A percentile compares a stretch with the other conserved stretches of the same genome.
Evolutionary conservation across 2,113 vertebrate genomes (phyloP).

Genomic region (Eptatretus burgeri): DNA sequence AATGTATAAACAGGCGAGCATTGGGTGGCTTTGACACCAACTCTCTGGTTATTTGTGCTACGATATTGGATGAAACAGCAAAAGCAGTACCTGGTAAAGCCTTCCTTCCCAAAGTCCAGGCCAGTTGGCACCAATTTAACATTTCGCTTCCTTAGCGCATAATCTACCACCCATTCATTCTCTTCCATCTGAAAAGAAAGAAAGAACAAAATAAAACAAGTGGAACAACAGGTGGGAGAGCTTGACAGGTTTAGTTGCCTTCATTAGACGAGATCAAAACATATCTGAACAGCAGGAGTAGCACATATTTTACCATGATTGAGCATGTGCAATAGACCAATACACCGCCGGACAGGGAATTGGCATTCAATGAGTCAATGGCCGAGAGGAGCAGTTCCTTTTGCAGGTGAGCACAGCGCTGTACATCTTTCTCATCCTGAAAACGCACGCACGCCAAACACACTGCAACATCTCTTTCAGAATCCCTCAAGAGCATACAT

Average conservation of each 20-base stretch:
- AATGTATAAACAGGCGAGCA: no score
- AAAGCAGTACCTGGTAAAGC: slow-evolving; percentile 40
- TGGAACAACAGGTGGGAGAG: no score
- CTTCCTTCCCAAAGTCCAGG: slow-evolving; percentile 77
- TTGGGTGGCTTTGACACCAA: no score
- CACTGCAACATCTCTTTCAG: no score
- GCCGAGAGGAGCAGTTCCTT: slow-evolving; percentile 68
- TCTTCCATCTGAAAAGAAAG: slow-evolving; percentile 41
- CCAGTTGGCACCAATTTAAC: slow-evolving; percentile 67
- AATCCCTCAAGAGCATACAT: no score
- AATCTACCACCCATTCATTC: slow-evolving; percentile 94
- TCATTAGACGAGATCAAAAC: no score
- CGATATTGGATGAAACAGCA: no score
- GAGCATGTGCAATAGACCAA: slow-evolving; percentile 86
- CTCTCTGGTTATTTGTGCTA: no score
- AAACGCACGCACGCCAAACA: not conserved
- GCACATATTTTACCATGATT: slow-evolving; percentile 26
- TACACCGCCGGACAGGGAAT: slow-evolving; percentile 49
- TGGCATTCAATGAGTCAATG: slow-evolving; percentile 59
- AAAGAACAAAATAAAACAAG: no score
- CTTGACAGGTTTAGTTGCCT: no score
- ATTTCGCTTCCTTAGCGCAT: slow-evolving; percentile 72
- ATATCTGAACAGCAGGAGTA: no score
- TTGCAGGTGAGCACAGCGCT: slow-evolving; percentile 60
- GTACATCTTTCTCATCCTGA: slow-evolving; percentile 49